Conservation (phyloP, 2,113 vertebrate species). For the Astatoreochromis straeleni region DNA sequence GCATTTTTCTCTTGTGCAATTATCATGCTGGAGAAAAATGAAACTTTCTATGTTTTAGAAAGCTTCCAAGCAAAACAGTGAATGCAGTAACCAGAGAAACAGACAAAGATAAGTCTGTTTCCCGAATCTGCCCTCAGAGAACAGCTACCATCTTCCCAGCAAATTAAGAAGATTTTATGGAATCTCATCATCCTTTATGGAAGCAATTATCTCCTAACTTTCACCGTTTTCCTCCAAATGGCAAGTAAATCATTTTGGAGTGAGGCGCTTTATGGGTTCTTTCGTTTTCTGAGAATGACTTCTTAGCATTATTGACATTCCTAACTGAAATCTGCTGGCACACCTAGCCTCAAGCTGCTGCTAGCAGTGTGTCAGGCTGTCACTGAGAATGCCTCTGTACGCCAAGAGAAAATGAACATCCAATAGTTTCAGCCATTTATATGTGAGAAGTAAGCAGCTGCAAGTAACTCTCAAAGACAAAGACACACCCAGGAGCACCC, state of each 20-base stretch:
- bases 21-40: not conserved
- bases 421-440: not conserved
- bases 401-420: not conserved
- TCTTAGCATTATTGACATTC: constrained; percentile 12
- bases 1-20: not conserved
- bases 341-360: not conserved
- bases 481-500: not conserved
- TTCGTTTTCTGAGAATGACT: not conserved
- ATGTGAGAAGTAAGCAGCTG: not conserved
- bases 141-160: not conserved
- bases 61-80: not conserved
- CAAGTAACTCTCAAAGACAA: not conserved
- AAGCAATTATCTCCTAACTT: not conserved
- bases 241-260: not conserved
- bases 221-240: not conserved
- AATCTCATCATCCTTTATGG: not conserved
- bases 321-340: not conserved
- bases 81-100: not conserved
- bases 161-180: not conserved
- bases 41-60: not conserved
- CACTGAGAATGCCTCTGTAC: not conserved
- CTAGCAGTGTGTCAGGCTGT: not conserved
- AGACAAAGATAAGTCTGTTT: not conserved
- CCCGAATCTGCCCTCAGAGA: not conserved
- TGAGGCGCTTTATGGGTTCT: not conserved